These are phyloP conservation scores for Callithrix jacchus DNA, from an alignment of 2,113 vertebrate genomes.

Conservation along the genomic window DNA sequence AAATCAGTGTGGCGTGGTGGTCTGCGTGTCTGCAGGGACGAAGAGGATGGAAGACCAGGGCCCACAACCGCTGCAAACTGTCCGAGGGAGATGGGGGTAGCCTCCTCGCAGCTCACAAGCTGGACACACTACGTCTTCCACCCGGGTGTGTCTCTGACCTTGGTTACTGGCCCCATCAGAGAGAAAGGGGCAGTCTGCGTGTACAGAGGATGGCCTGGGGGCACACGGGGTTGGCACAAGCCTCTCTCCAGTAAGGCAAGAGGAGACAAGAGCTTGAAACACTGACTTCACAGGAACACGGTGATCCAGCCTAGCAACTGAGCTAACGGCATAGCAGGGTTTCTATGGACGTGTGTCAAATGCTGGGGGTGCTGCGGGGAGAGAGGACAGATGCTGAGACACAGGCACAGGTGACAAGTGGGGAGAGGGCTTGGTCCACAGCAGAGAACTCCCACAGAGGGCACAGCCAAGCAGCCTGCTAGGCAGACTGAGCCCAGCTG, in stretches of 20 bases:
- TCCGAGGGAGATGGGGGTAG: rapidly evolving
- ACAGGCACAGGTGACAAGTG: background rate
- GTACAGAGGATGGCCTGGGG: background rate
- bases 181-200: rapidly evolving
- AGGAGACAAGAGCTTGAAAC: background rate
- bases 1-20: background rate
- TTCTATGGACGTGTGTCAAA: too few species aligned
- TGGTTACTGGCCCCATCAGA: background rate
- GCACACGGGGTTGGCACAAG: rapidly evolving
- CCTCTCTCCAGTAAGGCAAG: background rate
- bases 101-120: background rate
- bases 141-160: background rate
- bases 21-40: too few species aligned
- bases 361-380: background rate
- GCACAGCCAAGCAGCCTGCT: rapidly evolving
- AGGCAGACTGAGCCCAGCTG: rapidly evolving
- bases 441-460: background rate
- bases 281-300: background rate
- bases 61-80: background rate
- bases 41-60: background rate
- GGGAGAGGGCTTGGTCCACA: background rate
- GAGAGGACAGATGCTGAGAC: background rate
- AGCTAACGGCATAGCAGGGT: background rate
- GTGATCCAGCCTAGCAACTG: background rate
- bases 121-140: background rate